Evolutionary conservation across 2,888 invertebrate species (phyloP), one percentile per base, ranked within the genome.

Genomic region (Monopis laevigella): DNA sequence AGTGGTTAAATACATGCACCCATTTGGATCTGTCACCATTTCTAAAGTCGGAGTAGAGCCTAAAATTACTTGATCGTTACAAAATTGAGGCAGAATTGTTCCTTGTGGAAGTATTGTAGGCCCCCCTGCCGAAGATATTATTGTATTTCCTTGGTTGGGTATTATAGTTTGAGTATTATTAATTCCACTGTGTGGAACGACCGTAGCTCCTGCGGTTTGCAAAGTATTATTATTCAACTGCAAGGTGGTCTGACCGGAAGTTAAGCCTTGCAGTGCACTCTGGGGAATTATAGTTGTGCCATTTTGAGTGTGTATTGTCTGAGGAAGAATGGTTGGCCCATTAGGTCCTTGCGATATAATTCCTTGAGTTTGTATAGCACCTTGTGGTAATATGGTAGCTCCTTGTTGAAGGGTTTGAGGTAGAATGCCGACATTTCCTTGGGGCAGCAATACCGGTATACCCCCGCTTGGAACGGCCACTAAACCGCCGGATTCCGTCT

Each of bases 261-360:
- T 55, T 27, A 80, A 48, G n/a, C 78, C 74, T 56, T 78, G 78
- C 45, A 78, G 62, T 2, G 75, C 65, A 39, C 85, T 74, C 67
- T 84, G 86, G 1, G 86, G 86, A 51, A 86, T 85, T 47, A 87
- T 83, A 1, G 86, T 73, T 1, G 86, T 78, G n/a, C 86, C 86
- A 49, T 86, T 81, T 52, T 80, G 81, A 2, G 81, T 77, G 45
- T 78, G 78, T 46, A 78, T 75, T 12, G 87, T 72, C 65, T 85
- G 86, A 1, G 86, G 86, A 39, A 86, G 69, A 47, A 87, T 83
- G 1, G 87, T 74, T 1, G 78, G 83, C 1, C 87, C 86, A 48
- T 86, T 73, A 10, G 78, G 77, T 2, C 81, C 81, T 52, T 82
- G 82, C 3, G 81, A 80, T 45, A 81, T 67, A 50, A 69, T 83